These are phyloP conservation scores for Actinernus sp. DNA, from an alignment of 92 coral and sea anemone species.

Conservation along the genomic window DNA sequence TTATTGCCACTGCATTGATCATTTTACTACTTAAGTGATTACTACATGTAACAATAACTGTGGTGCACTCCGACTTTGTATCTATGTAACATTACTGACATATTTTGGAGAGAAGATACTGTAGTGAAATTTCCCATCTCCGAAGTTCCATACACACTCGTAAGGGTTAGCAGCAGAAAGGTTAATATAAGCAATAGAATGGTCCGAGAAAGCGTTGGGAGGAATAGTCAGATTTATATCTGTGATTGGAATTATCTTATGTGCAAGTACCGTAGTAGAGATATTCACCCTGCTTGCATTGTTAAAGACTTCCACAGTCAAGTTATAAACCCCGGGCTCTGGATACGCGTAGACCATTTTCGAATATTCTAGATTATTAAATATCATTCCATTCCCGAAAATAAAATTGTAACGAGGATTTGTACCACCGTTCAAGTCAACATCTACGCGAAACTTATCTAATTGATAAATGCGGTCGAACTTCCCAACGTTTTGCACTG, in stretches of 20 bases:
- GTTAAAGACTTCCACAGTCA: slow-evolving; percentile 52
- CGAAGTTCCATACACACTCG: slow-evolving; percentile 53
- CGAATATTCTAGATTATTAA: slow-evolving; percentile 16
- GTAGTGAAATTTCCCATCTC: slow-evolving; percentile 57
- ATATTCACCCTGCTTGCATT: slow-evolving; percentile 46
- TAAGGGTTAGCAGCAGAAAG: slow-evolving; percentile 59
- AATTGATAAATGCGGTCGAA: slow-evolving; percentile 59
- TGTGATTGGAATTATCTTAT: slow-evolving; percentile 19
- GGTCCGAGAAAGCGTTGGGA: slow-evolving; percentile 19
- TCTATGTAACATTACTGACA: slow-evolving; percentile 20
- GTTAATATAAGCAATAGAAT: slow-evolving; percentile 29
- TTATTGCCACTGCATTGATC: slow-evolving; percentile 13
- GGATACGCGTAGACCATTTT: slow-evolving; percentile 33
- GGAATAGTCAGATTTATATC: slow-evolving; percentile 11
- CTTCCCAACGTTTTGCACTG: slow-evolving; percentile 30
- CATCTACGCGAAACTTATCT: slow-evolving; percentile 28
- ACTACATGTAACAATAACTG: slow-evolving; percentile 44
- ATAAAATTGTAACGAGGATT: slow-evolving; percentile 36
- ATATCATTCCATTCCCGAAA: slow-evolving; percentile 40
- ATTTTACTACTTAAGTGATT: slow-evolving; percentile 40
- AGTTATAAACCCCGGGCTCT: slow-evolving; percentile 32
- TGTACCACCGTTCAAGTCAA: slow-evolving; percentile 39
- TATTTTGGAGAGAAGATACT: slow-evolving; percentile 43
- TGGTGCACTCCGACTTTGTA: slow-evolving; percentile 28
- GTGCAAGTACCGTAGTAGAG: slow-evolving; percentile 7